These are phyloP conservation scores for Leptinotarsa haldemani DNA, from an alignment of 2,888 invertebrate genomes.

Conservation along the genomic window DNA sequence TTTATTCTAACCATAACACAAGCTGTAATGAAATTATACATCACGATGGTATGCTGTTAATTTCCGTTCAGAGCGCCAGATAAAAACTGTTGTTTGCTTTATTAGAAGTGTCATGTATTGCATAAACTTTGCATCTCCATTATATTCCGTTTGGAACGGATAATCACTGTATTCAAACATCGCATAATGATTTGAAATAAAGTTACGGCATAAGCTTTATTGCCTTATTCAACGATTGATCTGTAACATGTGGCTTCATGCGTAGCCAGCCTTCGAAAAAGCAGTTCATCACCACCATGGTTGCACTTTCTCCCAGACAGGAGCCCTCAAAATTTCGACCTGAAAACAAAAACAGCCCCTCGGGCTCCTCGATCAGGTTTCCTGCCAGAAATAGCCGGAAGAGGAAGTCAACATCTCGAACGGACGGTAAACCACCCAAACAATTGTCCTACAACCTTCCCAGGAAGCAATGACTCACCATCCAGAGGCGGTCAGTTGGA, in stretches of 20 bases:
- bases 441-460: too few species aligned
- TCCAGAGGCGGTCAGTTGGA: too few species aligned
- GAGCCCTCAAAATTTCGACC: too few species aligned
- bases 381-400: too few species aligned
- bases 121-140: neutral
- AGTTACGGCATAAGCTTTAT: neutral
- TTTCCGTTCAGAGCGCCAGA: neutral
- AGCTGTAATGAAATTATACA: constrained; percentile 3
- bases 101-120: constrained; percentile 2
- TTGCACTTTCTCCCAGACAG: too few species aligned
- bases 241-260: neutral
- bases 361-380: too few species aligned
- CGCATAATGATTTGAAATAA: neutral
- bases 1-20: neutral
- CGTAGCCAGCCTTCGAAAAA: too few species aligned
- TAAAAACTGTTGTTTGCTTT: neutral
- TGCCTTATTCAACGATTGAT: neutral
- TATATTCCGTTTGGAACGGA: neutral
- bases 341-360: too few species aligned
- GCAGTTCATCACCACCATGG: too few species aligned
- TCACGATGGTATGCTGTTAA: neutral
- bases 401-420: too few species aligned
- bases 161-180: constrained; percentile 3
- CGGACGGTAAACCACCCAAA: too few species aligned
- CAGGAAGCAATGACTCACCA: too few species aligned